Conservation (phyloP, 1,140 invertebrate species). For the Aphelenchoides avenae region DNA sequence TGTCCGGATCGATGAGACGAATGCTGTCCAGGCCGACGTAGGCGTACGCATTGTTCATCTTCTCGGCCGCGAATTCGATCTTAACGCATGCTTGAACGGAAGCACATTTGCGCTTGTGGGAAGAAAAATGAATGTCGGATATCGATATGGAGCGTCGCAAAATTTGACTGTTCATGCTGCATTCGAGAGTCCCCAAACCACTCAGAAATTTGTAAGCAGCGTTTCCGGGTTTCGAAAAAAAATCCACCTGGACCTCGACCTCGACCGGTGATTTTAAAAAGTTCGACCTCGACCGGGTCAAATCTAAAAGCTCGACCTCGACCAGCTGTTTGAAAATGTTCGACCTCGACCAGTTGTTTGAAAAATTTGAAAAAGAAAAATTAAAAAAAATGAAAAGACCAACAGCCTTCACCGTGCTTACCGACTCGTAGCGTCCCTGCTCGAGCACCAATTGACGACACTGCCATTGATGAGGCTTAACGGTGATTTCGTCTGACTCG, state of each 20-base stretch:
- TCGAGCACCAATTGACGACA: conserved; percentile 31
- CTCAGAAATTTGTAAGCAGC: conserved; percentile 4
- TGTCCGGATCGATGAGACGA: conserved; percentile 29
- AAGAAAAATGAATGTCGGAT: background rate
- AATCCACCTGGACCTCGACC: conserved; percentile 7
- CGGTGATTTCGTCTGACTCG: background rate
- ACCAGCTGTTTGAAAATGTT: too few species aligned
- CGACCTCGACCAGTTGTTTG: too few species aligned
- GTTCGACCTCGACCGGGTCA: too few species aligned
- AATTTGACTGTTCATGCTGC: conserved; percentile 6
- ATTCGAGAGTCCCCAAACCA: conserved; percentile 5
- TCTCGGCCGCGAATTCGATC: conserved; percentile 30
- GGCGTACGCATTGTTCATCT: conserved; percentile 31
- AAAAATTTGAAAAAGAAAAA: too few species aligned
- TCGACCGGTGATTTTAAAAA: too few species aligned
- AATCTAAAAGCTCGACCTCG: too few species aligned
- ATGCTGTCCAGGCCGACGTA: conserved; percentile 36
- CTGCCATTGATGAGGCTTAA: conserved; percentile 18
- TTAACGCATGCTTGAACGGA: too few species aligned
- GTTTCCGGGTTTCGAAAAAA: too few species aligned
- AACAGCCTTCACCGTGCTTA: conserved; percentile 10
- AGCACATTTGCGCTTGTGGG: conserved; percentile 15
- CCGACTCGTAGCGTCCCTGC: conserved; percentile 31
- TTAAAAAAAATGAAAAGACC: background rate
- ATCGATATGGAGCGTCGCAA: background rate